A percentile compares a stretch with the other conserved stretches of the same genome.
Conservation (phyloP, 2,113 vertebrate genomes). For the Neogale vison region DNA sequence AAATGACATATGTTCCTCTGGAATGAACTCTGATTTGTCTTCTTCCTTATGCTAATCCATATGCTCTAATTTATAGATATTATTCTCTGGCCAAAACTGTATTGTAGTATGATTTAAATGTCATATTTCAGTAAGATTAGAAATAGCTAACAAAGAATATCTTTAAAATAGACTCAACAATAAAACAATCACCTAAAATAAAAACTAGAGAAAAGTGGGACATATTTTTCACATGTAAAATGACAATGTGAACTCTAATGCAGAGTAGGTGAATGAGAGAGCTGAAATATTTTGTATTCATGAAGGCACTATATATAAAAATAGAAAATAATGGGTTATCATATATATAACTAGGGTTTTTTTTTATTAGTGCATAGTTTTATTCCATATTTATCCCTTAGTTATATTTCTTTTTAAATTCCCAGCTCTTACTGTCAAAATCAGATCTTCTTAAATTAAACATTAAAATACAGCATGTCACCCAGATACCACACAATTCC, state of each 20-base stretch:
- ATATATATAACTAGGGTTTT: not conserved
- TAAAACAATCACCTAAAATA: not conserved
- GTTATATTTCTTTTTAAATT: slow-evolving; percentile 46
- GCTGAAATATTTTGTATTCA: not conserved
- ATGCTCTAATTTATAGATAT: slow-evolving; percentile 42
- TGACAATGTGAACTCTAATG: not conserved
- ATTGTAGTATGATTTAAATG: not conserved
- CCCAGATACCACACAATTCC: slow-evolving; percentile 10
- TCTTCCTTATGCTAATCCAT: slow-evolving; percentile 44
- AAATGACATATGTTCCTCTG: slow-evolving; percentile 18
- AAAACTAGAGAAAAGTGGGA: not conserved
- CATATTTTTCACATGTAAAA: not conserved
- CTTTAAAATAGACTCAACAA: slow-evolving; percentile 29
- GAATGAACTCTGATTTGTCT: slow-evolving; percentile 29
- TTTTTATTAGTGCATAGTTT: not conserved
- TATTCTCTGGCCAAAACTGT: not conserved
- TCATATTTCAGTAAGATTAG: not conserved
- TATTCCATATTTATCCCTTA: slow-evolving; percentile 39
- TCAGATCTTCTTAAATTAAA: slow-evolving; percentile 67
- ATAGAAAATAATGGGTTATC: not conserved
- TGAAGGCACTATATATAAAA: not conserved
- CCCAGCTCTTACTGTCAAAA: slow-evolving; percentile 35
- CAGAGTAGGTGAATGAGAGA: not conserved
- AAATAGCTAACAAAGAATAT: slow-evolving; percentile 1
- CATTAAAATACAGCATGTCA: slow-evolving; percentile 34